Conservation (phyloP, 2,888 invertebrate species). For the Spicauda simplicius region DNA sequence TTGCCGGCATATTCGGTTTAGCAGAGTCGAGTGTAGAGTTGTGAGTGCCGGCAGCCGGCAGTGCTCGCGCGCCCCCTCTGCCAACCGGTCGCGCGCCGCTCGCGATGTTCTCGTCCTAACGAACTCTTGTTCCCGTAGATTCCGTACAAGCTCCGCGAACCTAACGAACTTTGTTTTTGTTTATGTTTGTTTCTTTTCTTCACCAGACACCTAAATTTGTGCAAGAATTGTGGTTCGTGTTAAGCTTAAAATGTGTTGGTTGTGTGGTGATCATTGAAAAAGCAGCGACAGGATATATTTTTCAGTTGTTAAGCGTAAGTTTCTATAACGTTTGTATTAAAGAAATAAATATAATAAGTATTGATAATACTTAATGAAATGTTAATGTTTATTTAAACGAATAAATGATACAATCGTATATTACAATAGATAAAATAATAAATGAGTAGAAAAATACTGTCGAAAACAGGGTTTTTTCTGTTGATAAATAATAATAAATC, state of each 20-base stretch:
- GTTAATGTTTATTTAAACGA: too few species aligned
- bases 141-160: conserved; percentile 15
- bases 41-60: background rate
- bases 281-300: conserved; percentile 17
- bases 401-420: too few species aligned
- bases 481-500: too few species aligned
- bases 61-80: conserved; percentile 26
- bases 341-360: background rate
- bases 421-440: too few species aligned
- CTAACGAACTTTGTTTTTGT: conserved; percentile 27
- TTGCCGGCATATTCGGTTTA: conserved; percentile 2
- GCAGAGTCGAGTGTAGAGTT: background rate
- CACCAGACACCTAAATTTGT: conserved; percentile 2
- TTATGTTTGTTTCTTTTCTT: conserved; percentile 8
- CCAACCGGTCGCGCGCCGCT: conserved; percentile 10
- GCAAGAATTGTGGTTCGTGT: conserved; percentile 25
- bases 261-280: conserved; percentile 25
- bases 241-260: conserved; percentile 24
- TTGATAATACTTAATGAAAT: too few species aligned
- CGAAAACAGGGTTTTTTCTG: too few species aligned
- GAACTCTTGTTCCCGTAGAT: conserved; percentile 1
- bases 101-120: background rate
- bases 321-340: background rate
- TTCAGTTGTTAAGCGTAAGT: conserved; percentile 20
- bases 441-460: too few species aligned